Base-by-base conservation (phyloP, 2,797 vertebrate genomes). In the Pangasius djambal region DNA sequence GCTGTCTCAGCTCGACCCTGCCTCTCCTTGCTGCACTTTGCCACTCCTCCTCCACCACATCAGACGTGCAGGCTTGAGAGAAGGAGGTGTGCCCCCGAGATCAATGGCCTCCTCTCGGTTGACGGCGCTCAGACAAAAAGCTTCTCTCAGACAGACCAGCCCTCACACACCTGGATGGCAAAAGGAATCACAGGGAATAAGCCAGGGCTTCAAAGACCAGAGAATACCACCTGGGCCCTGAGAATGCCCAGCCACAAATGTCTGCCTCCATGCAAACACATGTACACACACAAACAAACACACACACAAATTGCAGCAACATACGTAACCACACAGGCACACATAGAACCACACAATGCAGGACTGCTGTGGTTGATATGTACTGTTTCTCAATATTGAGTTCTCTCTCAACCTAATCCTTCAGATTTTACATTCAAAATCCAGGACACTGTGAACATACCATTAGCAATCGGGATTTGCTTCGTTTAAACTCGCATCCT, bases 91-190 rank as follows among this genome's bases (percentile, higher is more conserved):
- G 91, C 92, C 89, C 63, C 18, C 93, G 94, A 96, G 97, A 97
- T 98, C 97, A 97, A 96, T 97, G 95, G 95, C 93, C 95, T 96
- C 96, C 96, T 97, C 95, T 95, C 95, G 94, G 95, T 96, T 97
- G 97, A 97, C 95, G 97, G 97, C 96, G 96, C 96, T 95, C 97
- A 98, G 96, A 98, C 97, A 98, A 98, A 98, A 94, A 94, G 95
- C 96, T 97, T 97, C 93, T 95, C 96, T 96, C 94, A 97, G 96
- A 97, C 97, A 97, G 96, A 95, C 96, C 96, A 95, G 95, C 96
- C 97, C 97, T 97, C 96, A 96, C 96, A 98, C 97, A 98, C 97
- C 98, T 99, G 98, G 96, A 95, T 90, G 93, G 92, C 92, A 92
- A 93, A 89, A 90, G 90, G 90, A 94, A 93, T 95, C 94, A 94